Evolutionary conservation across 2,888 invertebrate genomes (phyloP), one percentile per base, ranked within the genome.

Genomic region (Euspilapteryx auroguttella): DNA sequence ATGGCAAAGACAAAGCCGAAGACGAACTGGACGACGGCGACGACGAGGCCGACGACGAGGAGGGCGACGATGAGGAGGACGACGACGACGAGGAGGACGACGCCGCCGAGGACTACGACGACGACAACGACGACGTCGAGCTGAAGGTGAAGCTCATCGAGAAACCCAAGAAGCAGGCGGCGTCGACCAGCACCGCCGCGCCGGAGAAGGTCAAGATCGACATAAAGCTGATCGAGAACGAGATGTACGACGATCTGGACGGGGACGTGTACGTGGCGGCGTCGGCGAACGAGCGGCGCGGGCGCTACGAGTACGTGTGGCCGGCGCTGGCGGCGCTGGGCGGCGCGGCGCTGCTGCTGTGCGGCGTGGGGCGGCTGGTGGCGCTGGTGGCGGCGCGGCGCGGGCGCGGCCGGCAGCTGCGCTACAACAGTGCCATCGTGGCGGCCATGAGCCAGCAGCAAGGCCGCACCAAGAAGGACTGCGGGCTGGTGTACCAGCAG

Each of bases 401-500:
- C 33, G 55, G 52, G 44, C 57, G 50, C 33, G 55, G 41, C 35
- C 59, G 61, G 42, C 66, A 69, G 42, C 42, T 66, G 20, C 56
- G 68, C 49, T 76, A 75, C 41, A 75, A 75, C 54, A 73, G 71
- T 61, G 73, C 75, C 61, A 69, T 75, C 44, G 65, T 73, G 34
- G 73, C 73, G 17, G 73, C 71, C 31, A 75, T 81, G 78, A 76
- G 73, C 42, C 66, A 80, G 36, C 66, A 80, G 36, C 63, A 66
- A 35, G 51, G 62, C 11, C 73, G 75, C 34, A 71, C 79, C 23
- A 85, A 83, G 69, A 85, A 83, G 46, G 85, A 86, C 53, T 85
- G 85, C 41, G 85, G 85, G 3, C 78, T 88, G 33, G 86, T 89
- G 12, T 89, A 89, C 61, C 86, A 86, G 47, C 87, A 87, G 38